Conservation (phyloP, 1,140 invertebrate genomes). For the Periplaneta americana region DNA sequence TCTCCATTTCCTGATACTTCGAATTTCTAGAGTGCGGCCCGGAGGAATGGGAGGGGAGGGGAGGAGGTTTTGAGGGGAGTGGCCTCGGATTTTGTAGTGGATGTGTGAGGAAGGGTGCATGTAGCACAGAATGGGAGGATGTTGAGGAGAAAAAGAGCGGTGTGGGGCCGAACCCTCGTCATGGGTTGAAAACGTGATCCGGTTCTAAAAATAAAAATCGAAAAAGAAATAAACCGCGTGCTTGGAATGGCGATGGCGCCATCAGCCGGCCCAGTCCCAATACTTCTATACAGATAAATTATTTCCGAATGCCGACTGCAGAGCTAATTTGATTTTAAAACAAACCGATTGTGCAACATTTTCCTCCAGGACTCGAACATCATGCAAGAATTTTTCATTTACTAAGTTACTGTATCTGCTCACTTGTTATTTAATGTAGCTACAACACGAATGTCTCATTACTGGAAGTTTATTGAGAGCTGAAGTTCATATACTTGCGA, state of each 20-base stretch:
- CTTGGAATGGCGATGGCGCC: neutral
- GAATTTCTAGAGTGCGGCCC: neutral
- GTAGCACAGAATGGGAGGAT: neutral
- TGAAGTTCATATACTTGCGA: too few species aligned
- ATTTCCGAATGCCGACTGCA: too few species aligned
- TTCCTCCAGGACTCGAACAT: too few species aligned
- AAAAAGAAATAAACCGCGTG: constrained; percentile 3
- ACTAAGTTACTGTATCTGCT: too few species aligned
- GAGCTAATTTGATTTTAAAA: too few species aligned
- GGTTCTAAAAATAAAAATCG: constrained; percentile 7
- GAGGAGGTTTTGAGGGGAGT: neutral
- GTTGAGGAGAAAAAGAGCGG: neutral
- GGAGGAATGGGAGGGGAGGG: neutral
- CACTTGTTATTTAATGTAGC: too few species aligned
- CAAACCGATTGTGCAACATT: too few species aligned
- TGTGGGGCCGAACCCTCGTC: neutral
- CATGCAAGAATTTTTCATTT: too few species aligned
- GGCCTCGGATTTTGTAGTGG: neutral
- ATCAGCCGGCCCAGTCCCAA: neutral
- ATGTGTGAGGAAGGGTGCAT: neutral
- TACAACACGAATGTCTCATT: too few species aligned
- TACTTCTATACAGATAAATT: too few species aligned
- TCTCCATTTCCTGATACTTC: neutral
- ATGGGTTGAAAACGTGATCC: constrained; percentile 1
- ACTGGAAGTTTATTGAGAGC: too few species aligned